Conservation (phyloP, 2,888 invertebrate genomes). For the Helobdella robusta region DNA sequence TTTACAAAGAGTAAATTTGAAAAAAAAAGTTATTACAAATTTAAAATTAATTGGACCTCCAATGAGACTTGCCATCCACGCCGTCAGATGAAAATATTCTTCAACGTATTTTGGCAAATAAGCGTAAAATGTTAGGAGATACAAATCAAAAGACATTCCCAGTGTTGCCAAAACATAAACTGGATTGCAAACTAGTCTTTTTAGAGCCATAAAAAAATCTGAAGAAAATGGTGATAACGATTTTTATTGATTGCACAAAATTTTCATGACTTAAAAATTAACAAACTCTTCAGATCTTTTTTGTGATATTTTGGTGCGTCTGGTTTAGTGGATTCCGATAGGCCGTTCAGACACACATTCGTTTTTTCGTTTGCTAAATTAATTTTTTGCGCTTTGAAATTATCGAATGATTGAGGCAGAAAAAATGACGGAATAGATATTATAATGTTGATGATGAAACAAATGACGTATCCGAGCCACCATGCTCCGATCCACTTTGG, state of each 20-base stretch:
- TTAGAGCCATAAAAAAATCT: slow-evolving; percentile 27
- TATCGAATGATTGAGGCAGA: slow-evolving; percentile 8
- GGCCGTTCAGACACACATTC: no score
- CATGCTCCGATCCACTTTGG: slow-evolving; percentile 29
- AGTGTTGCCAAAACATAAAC: slow-evolving; percentile 24
- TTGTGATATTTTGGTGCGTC: no score
- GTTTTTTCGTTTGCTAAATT: no score
- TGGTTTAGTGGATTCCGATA: no score
- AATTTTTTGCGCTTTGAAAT: background rate
- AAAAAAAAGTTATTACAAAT: slow-evolving; percentile 16
- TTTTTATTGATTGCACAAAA: no score
- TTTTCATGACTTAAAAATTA: no score
- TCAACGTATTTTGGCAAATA: slow-evolving; percentile 32
- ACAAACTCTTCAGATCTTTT: no score
- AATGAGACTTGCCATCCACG: background rate
- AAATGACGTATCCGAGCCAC: slow-evolving; percentile 29
- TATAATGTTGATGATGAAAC: slow-evolving; percentile 16
- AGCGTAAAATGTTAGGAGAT: slow-evolving; percentile 29
- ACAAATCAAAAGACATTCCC: slow-evolving; percentile 25
- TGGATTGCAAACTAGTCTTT: slow-evolving; percentile 28
- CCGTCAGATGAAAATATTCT: background rate
- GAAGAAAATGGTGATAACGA: no score
- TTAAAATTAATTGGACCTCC: background rate
- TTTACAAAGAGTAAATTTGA: background rate
- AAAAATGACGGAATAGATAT: slow-evolving; percentile 17